Conservation (phyloP, 2,113 vertebrate genomes). For the Zosterops pallidus region DNA sequence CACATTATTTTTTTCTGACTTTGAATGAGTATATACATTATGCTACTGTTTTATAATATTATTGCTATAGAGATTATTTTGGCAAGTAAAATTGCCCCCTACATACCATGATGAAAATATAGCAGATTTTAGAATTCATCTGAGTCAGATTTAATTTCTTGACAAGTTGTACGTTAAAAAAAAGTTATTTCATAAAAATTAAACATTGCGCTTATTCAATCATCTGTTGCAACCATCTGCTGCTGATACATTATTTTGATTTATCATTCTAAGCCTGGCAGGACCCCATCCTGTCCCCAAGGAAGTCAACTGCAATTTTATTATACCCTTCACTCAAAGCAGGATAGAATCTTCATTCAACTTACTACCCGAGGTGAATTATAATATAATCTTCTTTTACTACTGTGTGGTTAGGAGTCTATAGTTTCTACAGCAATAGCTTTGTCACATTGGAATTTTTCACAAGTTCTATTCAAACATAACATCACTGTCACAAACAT, state of each 20-base stretch:
- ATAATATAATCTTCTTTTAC: not conserved
- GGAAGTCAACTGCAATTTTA: not conserved
- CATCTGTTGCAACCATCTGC: constrained; percentile 64
- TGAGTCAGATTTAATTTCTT: constrained; percentile 43
- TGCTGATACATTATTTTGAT: constrained; percentile 33
- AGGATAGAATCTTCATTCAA: not conserved
- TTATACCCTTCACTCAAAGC: not conserved
- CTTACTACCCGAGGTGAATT: not conserved
- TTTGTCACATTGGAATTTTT: not conserved
- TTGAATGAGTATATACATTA: not conserved
- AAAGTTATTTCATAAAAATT: constrained; percentile 35
- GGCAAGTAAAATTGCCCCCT: not conserved
- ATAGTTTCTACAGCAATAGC: not conserved
- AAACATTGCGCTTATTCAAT: constrained; percentile 18
- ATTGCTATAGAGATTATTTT: constrained; percentile 1
- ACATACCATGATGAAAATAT: constrained; percentile 27
- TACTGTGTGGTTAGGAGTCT: not conserved
- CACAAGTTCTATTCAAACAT: not conserved
- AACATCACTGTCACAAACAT: not conserved
- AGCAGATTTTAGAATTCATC: constrained; percentile 19
- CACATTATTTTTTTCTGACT: not conserved
- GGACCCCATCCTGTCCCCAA: not conserved
- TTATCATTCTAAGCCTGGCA: not conserved
- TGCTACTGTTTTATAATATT: not conserved
- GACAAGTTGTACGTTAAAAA: not conserved